phyloP scores from a whole-genome alignment of 2,113 vertebrate species.

The Cervus canadensis region DNA sequence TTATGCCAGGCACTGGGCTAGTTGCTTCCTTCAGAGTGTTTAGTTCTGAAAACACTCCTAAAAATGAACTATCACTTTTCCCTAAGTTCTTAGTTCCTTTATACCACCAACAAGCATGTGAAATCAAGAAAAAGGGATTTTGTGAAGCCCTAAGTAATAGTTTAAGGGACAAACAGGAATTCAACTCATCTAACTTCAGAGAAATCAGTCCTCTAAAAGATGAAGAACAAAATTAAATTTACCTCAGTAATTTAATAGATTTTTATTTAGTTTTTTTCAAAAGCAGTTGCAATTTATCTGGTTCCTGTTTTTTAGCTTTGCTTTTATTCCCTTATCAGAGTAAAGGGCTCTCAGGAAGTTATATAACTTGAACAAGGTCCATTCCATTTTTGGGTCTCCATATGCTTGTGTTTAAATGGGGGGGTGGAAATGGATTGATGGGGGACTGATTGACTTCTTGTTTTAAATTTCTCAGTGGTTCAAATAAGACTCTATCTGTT shows the following conservation, averaged over 20 bases:
- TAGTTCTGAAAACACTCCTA: not conserved
- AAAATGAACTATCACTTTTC: not conserved
- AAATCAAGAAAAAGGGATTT: not conserved
- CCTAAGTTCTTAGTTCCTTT: not conserved
- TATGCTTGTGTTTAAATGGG: not conserved
- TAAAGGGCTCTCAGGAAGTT: not conserved
- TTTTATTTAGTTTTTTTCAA: not conserved
- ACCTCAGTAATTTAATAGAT: slow-evolving; percentile 37
- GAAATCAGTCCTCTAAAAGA: not conserved
- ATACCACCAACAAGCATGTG: not conserved
- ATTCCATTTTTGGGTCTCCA: not conserved
- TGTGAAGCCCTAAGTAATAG: not conserved
- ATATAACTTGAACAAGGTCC: not conserved
- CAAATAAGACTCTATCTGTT: not conserved
- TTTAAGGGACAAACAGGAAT: not conserved
- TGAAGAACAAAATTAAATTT: slow-evolving; percentile 31
- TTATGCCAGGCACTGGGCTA: not conserved
- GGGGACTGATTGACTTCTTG: not conserved
- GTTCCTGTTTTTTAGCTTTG: slow-evolving; percentile 19
- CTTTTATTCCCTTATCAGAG: slow-evolving; percentile 1
- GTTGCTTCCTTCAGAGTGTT: not conserved
- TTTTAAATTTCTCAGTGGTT: not conserved
- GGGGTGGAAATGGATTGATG: not conserved
- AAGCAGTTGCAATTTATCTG: not conserved
- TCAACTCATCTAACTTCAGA: not conserved